Conservation (phyloP, 2,888 invertebrate genomes). For the Synanthedon tipuliformis region DNA sequence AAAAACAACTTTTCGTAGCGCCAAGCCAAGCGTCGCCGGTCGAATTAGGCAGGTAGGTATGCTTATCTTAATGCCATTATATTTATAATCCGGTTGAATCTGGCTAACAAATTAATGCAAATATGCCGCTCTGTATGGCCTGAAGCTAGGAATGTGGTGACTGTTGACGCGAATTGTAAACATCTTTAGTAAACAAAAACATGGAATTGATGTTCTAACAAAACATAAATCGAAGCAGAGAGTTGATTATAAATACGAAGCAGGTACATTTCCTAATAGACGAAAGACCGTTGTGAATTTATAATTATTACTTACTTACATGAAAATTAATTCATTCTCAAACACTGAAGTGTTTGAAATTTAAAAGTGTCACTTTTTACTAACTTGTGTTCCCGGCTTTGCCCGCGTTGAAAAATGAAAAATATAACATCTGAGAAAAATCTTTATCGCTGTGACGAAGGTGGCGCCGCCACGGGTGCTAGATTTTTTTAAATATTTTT, state of each 20-base stretch:
- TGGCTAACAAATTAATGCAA: slow-evolving; percentile 50
- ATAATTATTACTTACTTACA: no score
- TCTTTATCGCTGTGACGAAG: no score
- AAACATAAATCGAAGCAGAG: not conserved
- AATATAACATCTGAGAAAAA: no score
- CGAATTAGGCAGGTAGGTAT: slow-evolving; percentile 30
- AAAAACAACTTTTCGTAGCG: slow-evolving; percentile 19
- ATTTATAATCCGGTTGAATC: slow-evolving; percentile 30
- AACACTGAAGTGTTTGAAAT: no score
- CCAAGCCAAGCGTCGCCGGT: slow-evolving; percentile 26
- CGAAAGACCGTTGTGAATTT: no score
- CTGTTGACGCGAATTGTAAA: slow-evolving; percentile 24
- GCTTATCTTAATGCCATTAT: slow-evolving; percentile 20
- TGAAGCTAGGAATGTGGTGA: slow-evolving; percentile 30
- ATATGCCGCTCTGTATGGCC: slow-evolving; percentile 21
- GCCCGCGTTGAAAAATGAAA: no score
- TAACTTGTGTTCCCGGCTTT: no score
- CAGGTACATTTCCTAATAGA: no score
- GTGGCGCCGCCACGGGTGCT: no score
- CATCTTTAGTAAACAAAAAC: slow-evolving; percentile 33
- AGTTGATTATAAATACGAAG: not conserved
- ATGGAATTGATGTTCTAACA: slow-evolving; percentile 4
- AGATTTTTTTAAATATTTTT: no score
- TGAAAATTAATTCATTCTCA: no score
- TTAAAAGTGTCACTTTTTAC: no score